Evolutionary conservation across 1,140 invertebrate species (phyloP).

Genomic region (Venturia canescens): DNA sequence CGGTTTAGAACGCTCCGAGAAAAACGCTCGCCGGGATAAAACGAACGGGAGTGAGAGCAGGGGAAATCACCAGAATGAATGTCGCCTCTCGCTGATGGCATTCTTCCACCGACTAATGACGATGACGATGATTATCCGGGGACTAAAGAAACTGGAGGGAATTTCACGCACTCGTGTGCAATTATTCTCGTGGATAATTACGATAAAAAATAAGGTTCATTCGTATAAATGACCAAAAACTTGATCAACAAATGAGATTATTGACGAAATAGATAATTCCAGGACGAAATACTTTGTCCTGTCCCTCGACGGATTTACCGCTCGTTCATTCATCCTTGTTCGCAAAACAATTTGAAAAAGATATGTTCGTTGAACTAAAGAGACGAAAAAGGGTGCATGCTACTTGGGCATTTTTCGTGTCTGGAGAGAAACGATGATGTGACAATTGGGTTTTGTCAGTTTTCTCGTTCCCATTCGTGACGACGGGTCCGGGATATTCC

Average conservation of each 20-base stretch:
- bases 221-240: no score
- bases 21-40: not conserved
- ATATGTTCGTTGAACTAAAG: not conserved
- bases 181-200: not conserved
- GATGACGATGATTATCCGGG: not conserved
- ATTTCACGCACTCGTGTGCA: no score
- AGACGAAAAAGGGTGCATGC: not conserved
- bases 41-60: not conserved
- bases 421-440: not conserved
- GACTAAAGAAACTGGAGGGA: not conserved
- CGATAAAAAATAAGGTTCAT: not conserved
- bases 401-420: not conserved
- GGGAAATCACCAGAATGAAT: not conserved
- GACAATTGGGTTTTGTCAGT: constrained; percentile 10
- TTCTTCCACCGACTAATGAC: not conserved
- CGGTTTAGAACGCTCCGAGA: not conserved
- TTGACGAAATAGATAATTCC: no score
- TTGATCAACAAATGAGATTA: no score
- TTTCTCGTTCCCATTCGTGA: constrained; percentile 11
- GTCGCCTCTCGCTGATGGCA: not conserved
- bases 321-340: no score
- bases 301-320: no score
- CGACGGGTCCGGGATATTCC: not conserved
- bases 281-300: no score
- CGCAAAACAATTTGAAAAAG: no score